phyloP scores from a whole-genome alignment of 2,888 invertebrate species.

The Prosopocoilus inquinatus region DNA sequence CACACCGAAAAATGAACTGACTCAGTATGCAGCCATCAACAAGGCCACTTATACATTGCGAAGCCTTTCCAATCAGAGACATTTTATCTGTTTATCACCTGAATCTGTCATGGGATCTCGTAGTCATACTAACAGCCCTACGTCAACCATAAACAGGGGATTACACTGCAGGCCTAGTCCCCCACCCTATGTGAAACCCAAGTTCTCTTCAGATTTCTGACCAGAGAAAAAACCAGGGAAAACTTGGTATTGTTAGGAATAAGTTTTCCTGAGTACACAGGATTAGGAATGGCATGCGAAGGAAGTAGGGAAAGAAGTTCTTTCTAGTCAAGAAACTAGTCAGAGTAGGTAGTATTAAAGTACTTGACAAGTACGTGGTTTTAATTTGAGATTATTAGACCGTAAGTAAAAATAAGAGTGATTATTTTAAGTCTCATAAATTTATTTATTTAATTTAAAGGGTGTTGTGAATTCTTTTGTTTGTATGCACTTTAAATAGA shows the following conservation, averaged over 20 bases:
- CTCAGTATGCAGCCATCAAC: slow-evolving; percentile 60
- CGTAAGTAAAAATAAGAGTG: no score
- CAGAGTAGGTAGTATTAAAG: no score
- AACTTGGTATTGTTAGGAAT: slow-evolving; percentile 55
- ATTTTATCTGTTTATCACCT: slow-evolving; percentile 40
- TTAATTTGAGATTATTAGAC: no score
- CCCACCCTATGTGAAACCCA: slow-evolving; percentile 58
- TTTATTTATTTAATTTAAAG: no score
- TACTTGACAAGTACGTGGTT: no score
- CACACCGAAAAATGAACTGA: slow-evolving; percentile 59
- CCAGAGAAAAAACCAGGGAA: slow-evolving; percentile 53
- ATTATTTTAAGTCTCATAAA: no score
- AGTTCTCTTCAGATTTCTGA: slow-evolving; percentile 58
- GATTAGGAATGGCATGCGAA: background rate
- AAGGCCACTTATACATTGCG: slow-evolving; percentile 60
- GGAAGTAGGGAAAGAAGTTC: no score
- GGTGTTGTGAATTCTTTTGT: no score
- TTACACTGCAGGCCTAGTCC: slow-evolving; percentile 57
- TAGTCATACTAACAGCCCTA: slow-evolving; percentile 45
- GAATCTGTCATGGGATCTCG: slow-evolving; percentile 38
- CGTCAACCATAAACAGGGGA: slow-evolving; percentile 44
- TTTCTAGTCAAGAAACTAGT: background rate
- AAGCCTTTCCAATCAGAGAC: slow-evolving; percentile 53
- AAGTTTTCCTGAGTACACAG: background rate
- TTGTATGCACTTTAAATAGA: no score